Evolutionary conservation across 2,888 invertebrate genomes (phyloP), one percentile per base, ranked within the genome.

Genomic region (Leuctra nigra): DNA sequence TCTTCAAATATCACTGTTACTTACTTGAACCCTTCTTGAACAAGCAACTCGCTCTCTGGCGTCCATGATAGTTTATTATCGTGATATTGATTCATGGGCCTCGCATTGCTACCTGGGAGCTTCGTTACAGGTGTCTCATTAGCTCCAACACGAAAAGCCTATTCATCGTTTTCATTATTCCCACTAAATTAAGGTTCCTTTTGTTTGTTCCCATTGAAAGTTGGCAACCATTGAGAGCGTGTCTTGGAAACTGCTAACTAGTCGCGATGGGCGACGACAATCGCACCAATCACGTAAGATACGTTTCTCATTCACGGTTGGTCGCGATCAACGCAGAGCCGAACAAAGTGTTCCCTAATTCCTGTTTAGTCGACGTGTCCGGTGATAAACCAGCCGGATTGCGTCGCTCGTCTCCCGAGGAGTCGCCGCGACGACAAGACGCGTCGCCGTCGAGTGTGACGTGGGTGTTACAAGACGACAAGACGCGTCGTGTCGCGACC

Each of bases 41-140:
- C n/a, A n/a, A n/a, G n/a, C n/a, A n/a, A n/a, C n/a, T n/a, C n/a
- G n/a, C n/a, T n/a, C n/a, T n/a, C n/a, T n/a, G n/a, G n/a, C n/a
- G n/a, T n/a, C n/a, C n/a, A n/a, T n/a, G n/a, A n/a, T n/a, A n/a
- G n/a, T n/a, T n/a, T n/a, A n/a, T n/a, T n/a, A n/a, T n/a, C n/a
- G n/a, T n/a, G n/a, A n/a, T n/a, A n/a, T n/a, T n/a, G n/a, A n/a
- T n/a, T n/a, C n/a, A n/a, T n/a, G n/a, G n/a, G n/a, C n/a, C n/a
- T n/a, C n/a, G n/a, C n/a, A n/a, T n/a, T n/a, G n/a, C n/a, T n/a
- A n/a, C n/a, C n/a, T n/a, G n/a, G n/a, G n/a, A n/a, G n/a, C n/a
- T n/a, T 39, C 22, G 44, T 22, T 20, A 44, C 44, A 44, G 44
- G 44, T 44, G 44, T 44, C 29, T 44, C 44, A 44, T 44, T 44